Evolutionary conservation across 1,140 invertebrate species (phyloP).

Genomic region (Aphidius ervi): DNA sequence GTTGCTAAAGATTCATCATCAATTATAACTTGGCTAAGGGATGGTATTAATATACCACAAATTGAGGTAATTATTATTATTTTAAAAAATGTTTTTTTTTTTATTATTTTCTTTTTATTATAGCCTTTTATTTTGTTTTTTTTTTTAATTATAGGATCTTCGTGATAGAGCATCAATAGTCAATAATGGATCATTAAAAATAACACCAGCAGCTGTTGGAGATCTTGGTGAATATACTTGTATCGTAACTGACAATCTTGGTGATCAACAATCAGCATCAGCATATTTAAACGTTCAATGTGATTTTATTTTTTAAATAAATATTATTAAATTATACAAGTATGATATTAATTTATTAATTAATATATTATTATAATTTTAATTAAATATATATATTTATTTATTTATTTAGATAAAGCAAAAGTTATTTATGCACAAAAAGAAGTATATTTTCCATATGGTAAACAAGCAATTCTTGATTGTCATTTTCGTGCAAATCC

Average conservation of each 20-base stretch:
- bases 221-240: constrained; percentile 90
- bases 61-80: constrained; percentile 43
- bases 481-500: constrained; percentile 93
- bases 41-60: constrained; percentile 59
- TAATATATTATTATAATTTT: not conserved
- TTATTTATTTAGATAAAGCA: constrained; percentile 70
- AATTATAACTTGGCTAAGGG: constrained; percentile 67
- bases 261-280: constrained; percentile 75
- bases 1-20: constrained; percentile 63
- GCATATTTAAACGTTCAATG: constrained; percentile 94
- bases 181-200: constrained; percentile 70
- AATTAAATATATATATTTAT: constrained; percentile 1
- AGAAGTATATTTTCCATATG: constrained; percentile 81
- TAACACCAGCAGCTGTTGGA: constrained; percentile 69
- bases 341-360: not conserved
- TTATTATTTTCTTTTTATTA: not conserved
- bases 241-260: constrained; percentile 74
- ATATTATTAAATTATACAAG: not conserved
- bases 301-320: constrained; percentile 53
- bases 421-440: constrained; percentile 86
- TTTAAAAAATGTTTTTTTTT: not conserved
- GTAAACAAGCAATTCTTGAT: constrained; percentile 84
- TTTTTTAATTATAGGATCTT: constrained; percentile 53
- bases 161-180: constrained; percentile 58
- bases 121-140: no score